phyloP scores from a whole-genome alignment of 1,140 invertebrate genomes.

The Fopius arisanus region DNA sequence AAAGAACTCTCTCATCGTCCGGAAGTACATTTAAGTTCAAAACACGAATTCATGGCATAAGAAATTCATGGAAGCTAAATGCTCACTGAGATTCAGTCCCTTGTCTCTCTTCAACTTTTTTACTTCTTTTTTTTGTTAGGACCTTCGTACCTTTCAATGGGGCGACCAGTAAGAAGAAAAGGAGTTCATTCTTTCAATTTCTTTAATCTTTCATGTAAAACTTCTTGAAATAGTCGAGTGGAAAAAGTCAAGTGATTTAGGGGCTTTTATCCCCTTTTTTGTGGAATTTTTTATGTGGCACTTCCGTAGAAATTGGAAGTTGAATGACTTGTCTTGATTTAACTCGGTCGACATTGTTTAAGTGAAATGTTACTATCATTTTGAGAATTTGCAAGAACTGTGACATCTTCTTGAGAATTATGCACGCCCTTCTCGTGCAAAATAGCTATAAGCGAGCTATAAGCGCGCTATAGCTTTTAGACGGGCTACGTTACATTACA shows the following conservation, averaged over 20 bases:
- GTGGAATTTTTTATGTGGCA: background rate
- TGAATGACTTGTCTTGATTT: background rate
- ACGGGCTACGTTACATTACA: no score
- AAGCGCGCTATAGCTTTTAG: no score
- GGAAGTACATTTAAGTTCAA: slow-evolving; percentile 8
- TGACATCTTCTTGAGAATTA: background rate
- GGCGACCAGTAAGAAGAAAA: background rate
- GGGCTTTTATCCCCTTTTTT: background rate
- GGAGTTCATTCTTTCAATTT: slow-evolving; percentile 7
- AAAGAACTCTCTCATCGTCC: background rate
- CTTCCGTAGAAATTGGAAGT: background rate
- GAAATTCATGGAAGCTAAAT: slow-evolving; percentile 13
- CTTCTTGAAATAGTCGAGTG: background rate
- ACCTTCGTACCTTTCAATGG: background rate
- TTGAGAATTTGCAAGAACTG: no score
- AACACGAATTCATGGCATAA: slow-evolving; percentile 4
- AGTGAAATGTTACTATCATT: background rate
- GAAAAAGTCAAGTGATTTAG: background rate
- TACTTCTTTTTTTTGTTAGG: background rate
- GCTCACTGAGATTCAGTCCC: slow-evolving; percentile 4
- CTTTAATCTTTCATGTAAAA: slow-evolving; percentile 3
- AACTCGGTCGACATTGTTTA: background rate
- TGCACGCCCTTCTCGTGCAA: background rate
- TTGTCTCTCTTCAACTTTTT: background rate
- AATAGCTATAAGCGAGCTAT: no score